Base-by-base conservation (phyloP, 2,113 vertebrate species). In the Oxygymnocypris stewartii region DNA sequence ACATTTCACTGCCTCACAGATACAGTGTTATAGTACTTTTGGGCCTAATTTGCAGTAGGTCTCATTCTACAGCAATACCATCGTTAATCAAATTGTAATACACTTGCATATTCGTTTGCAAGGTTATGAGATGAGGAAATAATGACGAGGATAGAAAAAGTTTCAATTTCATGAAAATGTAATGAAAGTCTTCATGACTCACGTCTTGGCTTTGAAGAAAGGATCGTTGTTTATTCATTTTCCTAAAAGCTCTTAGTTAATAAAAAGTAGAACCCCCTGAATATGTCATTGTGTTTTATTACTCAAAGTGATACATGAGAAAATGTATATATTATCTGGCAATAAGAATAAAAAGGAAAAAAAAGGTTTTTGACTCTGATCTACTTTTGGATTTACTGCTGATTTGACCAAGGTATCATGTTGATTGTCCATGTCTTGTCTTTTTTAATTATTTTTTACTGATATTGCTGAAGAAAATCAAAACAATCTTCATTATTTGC, bases 401-500 rank as follows among this genome's bases (percentile, higher is more conserved):
- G 49, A 20, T 79, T 40, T 61, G 10, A 59, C 28, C 13, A 8
- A 57, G 18, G 40, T 59, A 31, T 49, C 25, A 20, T 1, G 25
- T 67, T 69, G 42, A 28, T 82, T 12, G 16, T 14, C 16, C 7
- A 18, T 78, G 0, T 13, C 4, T 77, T 23, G 51, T 37, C 3
- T 37, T 1, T 35, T 14, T 79, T 28, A n/a, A n/a, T n/a, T n/a
- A n/a, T 63, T 6, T 2, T 42, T 44, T n/a, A n/a, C 23, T 23
- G 69, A 73, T 8, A 73, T 40, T 73, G 69, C 35, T 73, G 69
- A 73, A 73, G 67, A 37, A 40, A 73, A 79, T 47, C 31, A 13
- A 63, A 57, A 74, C 87, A 94, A 90, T 92, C 8, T 89, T 91
- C 69, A 63, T 86, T n/a, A n/a, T 59, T 9, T 14, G 18, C 4